These are phyloP conservation scores for Centroberyx gerrardi DNA, from an alignment of 2,797 vertebrate genomes.

Conservation along the genomic window DNA sequence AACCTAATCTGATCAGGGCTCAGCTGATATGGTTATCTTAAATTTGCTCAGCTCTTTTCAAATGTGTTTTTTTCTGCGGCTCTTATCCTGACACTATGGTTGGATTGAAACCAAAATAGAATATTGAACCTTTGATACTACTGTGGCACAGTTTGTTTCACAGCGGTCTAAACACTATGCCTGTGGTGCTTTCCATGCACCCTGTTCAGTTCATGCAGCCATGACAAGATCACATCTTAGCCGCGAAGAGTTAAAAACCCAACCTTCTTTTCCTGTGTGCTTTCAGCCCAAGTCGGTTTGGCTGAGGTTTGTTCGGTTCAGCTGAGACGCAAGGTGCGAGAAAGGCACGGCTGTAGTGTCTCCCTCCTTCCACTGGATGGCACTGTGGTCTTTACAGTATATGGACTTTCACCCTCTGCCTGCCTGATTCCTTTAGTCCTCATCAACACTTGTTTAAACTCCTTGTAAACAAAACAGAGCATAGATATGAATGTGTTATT, in stretches of 20 bases:
- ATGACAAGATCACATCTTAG: background rate
- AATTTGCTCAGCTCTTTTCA: background rate
- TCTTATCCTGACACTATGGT: too few species aligned
- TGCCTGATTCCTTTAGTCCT: constrained; percentile 86
- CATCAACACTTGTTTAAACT: constrained; percentile 89
- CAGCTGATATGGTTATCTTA: background rate
- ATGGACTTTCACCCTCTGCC: constrained; percentile 86
- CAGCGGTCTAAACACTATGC: background rate
- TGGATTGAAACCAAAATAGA: too few species aligned
- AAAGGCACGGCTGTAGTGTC: constrained; percentile 24
- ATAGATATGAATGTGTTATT: constrained; percentile 91
- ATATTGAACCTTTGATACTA: too few species aligned
- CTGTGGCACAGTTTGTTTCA: too few species aligned
- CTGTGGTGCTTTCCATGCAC: background rate
- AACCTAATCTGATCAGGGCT: constrained; percentile 12
- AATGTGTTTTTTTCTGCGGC: too few species aligned
- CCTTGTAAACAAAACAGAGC: constrained; percentile 90
- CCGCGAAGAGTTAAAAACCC: background rate
- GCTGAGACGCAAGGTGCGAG: constrained; percentile 12
- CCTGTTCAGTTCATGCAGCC: background rate
- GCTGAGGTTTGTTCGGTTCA: too few species aligned
- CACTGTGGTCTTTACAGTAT: constrained; percentile 79
- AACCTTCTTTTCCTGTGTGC: too few species aligned
- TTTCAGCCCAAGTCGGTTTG: background rate
- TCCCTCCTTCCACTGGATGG: constrained; percentile 60